Percentiles rank a stretch among this genome's conserved stretches.
phyloP scores from a whole-genome alignment of 2,797 vertebrate species.

The Adrianichthys oophorus region DNA sequence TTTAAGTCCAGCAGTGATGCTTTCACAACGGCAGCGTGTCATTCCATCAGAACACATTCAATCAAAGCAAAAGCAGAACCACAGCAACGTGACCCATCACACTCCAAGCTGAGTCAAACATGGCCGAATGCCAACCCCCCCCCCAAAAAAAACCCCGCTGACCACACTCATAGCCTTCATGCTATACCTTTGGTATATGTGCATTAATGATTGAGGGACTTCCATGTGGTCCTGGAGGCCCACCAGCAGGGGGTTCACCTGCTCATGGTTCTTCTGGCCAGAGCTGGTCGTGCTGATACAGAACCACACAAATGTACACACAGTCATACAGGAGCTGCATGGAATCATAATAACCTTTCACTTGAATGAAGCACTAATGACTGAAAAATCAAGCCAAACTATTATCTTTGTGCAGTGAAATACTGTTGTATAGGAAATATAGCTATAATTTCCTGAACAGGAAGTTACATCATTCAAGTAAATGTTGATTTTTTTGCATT shows the following conservation, averaged over 20 bases:
- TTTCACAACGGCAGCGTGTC: too few species aligned
- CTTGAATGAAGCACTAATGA: constrained; percentile 1
- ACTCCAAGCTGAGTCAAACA: neutral
- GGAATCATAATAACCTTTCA: constrained; percentile 13
- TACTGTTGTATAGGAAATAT: too few species aligned
- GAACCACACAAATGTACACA: constrained; percentile 31
- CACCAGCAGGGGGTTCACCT: constrained; percentile 75
- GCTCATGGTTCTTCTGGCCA: constrained; percentile 64
- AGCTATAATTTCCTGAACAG: too few species aligned
- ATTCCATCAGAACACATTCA: too few species aligned
- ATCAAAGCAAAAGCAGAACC: constrained; percentile 4
- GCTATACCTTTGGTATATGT: constrained; percentile 70
- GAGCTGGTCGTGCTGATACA: constrained; percentile 57
- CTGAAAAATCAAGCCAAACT: neutral
- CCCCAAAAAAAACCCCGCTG: neutral
- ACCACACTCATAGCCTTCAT: constrained; percentile 15
- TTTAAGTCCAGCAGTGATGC: too few species aligned
- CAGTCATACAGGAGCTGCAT: constrained; percentile 28
- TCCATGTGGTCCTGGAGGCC: constrained; percentile 72
- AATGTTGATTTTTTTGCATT: too few species aligned
- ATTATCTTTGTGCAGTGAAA: too few species aligned
- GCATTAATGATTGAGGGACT: constrained; percentile 51
- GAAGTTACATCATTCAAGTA: too few species aligned
- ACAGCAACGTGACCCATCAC: constrained; percentile 6
- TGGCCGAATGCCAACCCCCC: constrained; percentile 33